Evolutionary conservation across 2,888 invertebrate species (phyloP), one percentile per base, ranked within the genome.

Genomic region (Thumatha senex): DNA sequence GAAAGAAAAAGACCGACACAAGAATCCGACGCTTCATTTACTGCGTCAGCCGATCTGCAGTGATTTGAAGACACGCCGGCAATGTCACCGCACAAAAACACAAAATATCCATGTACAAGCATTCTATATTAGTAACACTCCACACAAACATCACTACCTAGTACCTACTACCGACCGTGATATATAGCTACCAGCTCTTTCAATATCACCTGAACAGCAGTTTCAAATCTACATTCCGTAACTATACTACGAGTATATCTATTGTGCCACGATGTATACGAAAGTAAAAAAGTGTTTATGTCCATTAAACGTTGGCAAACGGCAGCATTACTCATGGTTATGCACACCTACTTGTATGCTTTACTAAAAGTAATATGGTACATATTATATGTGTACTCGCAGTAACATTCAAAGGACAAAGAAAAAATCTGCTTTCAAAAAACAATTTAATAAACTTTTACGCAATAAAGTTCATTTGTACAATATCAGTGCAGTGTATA

Each of bases 301-400:
- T 61, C 46, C 51, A 62, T 49, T 44, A 56, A 45, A 49, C 45
- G 35, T 63, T 63, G 67, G 67, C 63, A 63, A 67, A 67, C 54
- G 54, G 34, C 30, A 13, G 47, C 13, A 56, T 67, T 67, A 67
- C 56, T 54, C 67, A 63, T 52, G 47, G 51, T 7, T 24, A 24
- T 24, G 18, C 18, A 24, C 18, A 13, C 40, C 36, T 15, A 15
- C 9, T 47, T 46, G 51, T 35, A 24, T 24, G 5, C 18, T 4
- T 24, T 5, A 24, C 18, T 5, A 24, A 24, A 24, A 24, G n/a
- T n/a, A n/a, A n/a, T n/a, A n/a, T n/a, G 24, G 53, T 12, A 33
- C 33, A 41, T 24, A 46, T 44, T 30, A 41, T 18, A 18, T 18
- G 31, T 11, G 9, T 12, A 42, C 42, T n/a, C 15, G 42, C 31